Base-by-base conservation (phyloP, 1,140 invertebrate genomes). In the Bombus waltoni region DNA sequence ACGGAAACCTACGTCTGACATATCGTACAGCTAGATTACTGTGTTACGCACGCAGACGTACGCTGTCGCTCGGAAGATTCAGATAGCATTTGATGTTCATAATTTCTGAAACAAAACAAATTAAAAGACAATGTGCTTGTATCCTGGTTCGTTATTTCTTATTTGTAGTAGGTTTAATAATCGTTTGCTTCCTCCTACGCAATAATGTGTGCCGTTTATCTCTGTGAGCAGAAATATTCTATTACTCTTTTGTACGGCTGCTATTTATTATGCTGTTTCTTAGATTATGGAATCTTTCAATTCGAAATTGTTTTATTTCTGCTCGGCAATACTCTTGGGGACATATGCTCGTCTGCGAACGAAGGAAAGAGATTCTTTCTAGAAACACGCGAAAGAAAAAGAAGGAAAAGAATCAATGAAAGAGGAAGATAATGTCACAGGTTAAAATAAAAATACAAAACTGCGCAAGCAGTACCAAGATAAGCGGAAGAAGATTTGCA, bases 271-370 rank as follows among this genome's bases (percentile, higher is more conserved):
- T 66, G 32, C 38, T 40, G 18, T 53, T 53, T 22, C 47, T 53
- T 22, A 53, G 47, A 53, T 53, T 25, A 28, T 40, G 18, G 53
- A 70, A 40, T 44, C 22, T 38, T 72, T 57, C 71, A 47, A 65
- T 47, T 59, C 77, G 10, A 89, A 89, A 89, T 77, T 89, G 87
- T 81, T 87, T 89, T 87, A 87, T 79, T 53, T 53, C 47, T 18
- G 6, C 18, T 53, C 47, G 22, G 47, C 86, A 83, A 89, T 89
- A 88, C 86, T 73, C 73, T 84, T 87, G 68, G 18, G 47, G 62
- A 70, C 32, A 88, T 70, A 90, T 83, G 73, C 75, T 53, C 62
- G 70, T 8, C 59, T 35, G 22, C 11, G 42, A 68, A 4, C 40
- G 40, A 22, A 40, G 47, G 47, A 42, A n/a, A 70, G 68, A 76